These are phyloP conservation scores for Silurus meridionalis DNA, from an alignment of 2,113 vertebrate genomes.

Conservation along the genomic window DNA sequence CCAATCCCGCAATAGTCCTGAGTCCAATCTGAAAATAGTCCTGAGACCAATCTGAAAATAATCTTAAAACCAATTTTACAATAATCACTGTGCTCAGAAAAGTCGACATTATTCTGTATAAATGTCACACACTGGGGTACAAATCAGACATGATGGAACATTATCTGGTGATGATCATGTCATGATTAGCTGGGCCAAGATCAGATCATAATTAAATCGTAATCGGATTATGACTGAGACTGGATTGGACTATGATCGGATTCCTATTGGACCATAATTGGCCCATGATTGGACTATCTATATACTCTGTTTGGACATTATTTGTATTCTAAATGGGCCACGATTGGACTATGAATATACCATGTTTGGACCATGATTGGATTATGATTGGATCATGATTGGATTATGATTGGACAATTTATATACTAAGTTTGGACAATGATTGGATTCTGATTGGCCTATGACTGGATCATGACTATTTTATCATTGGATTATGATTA, in stretches of 20 bases:
- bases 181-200: neutral
- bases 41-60: no score
- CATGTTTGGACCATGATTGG: neutral
- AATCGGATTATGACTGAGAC: neutral
- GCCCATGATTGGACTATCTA: no score
- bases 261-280: neutral
- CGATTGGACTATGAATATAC: neutral
- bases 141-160: neutral
- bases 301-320: neutral
- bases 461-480: neutral
- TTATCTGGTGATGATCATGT: neutral
- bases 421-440: neutral
- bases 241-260: neutral
- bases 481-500: neutral
- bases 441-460: no score
- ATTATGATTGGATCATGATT: neutral
- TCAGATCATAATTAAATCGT: neutral
- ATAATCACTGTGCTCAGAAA: slow-evolving; percentile 67
- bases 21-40: no score
- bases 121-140: neutral
- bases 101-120: neutral
- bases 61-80: no score
- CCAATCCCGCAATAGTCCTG: no score
- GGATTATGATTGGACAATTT: neutral
- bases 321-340: neutral